Conservation (phyloP, 2,888 invertebrate species). For the Andrena bicolor region DNA sequence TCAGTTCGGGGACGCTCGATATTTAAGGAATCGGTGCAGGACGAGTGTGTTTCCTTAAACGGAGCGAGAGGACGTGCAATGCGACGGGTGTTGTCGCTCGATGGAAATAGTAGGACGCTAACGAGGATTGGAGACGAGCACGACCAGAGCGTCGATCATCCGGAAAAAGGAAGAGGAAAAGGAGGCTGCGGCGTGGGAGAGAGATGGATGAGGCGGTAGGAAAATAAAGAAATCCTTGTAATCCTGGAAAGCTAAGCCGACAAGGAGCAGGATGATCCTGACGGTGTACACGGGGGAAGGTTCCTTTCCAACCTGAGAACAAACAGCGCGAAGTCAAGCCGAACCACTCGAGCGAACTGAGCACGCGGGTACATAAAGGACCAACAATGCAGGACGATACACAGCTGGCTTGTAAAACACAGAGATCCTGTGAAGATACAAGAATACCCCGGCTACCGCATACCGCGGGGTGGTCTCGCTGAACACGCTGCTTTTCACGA, state of each 20-base stretch:
- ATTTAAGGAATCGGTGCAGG: conserved; percentile 26
- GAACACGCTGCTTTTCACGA: conserved; percentile 39
- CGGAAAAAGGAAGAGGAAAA: conserved; percentile 1
- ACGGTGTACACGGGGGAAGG: conserved; percentile 63
- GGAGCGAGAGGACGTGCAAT: conserved; percentile 21
- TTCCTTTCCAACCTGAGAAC: conserved; percentile 69
- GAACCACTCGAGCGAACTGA: conserved; percentile 77
- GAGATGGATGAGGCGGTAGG: conserved; percentile 38
- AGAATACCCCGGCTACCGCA: conserved; percentile 59
- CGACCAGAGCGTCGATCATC: conserved; percentile 26
- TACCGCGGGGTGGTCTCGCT: conserved; percentile 55
- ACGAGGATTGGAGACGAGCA: conserved; percentile 14
- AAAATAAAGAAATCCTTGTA: conserved; percentile 79
- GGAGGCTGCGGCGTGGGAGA: not conserved
- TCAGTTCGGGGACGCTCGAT: not conserved
- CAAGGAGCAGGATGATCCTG: conserved; percentile 74
- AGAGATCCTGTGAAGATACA: conserved; percentile 82
- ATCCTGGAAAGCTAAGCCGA: conserved; percentile 80
- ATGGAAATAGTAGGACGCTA: conserved; percentile 13
- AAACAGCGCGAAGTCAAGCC: conserved; percentile 79
- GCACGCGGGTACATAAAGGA: conserved; percentile 76
- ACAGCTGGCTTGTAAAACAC: conserved; percentile 84
- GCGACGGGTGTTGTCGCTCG: not conserved
- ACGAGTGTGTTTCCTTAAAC: conserved; percentile 16
- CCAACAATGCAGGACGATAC: conserved; percentile 80